Conservation (phyloP, 2,113 vertebrate species). For the Callorhinus ursinus region DNA sequence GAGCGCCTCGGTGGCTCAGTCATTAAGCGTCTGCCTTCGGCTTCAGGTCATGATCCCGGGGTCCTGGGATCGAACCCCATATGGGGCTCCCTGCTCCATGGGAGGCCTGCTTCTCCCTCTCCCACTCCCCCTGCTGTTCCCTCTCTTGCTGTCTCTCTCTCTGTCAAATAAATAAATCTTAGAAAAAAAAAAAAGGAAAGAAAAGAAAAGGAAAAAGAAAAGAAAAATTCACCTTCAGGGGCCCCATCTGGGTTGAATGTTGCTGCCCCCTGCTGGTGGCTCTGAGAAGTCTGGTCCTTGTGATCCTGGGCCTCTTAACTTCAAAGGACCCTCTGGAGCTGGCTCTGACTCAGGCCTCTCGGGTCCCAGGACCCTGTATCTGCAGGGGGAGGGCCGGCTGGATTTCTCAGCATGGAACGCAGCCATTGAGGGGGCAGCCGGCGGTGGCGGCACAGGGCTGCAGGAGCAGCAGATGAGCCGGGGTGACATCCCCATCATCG, state of each 20-base stretch:
- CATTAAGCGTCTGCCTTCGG: too few species aligned
- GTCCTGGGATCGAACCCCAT: too few species aligned
- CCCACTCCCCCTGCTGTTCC: too few species aligned
- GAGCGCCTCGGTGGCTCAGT: too few species aligned
- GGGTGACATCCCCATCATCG: constrained; percentile 96
- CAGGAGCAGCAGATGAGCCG: constrained; percentile 97
- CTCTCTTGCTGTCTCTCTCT: neutral
- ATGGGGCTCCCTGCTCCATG: too few species aligned
- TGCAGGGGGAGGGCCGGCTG: constrained; percentile 90
- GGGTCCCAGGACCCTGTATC: constrained; percentile 92
- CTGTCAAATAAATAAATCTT: neutral
- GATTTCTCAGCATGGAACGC: constrained; percentile 93
- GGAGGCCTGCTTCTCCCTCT: too few species aligned
- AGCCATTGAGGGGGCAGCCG: constrained; percentile 92
- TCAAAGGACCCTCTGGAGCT: neutral
- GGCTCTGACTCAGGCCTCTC: constrained; percentile 68
- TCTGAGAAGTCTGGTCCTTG: neutral
- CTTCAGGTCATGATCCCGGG: too few species aligned
- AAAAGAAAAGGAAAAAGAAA: neutral
- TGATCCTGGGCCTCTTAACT: neutral
- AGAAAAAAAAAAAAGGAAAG: too few species aligned
- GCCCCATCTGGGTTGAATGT: neutral
- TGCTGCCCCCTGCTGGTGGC: constrained; percentile 73
- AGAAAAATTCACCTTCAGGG: neutral
- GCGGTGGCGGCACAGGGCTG: constrained; percentile 92